A percentile compares a stretch with the other conserved stretches of the same genome.
These are phyloP conservation scores for Lutjanus erythropterus DNA, from an alignment of 2,113 vertebrate species.

Conservation along the genomic window DNA sequence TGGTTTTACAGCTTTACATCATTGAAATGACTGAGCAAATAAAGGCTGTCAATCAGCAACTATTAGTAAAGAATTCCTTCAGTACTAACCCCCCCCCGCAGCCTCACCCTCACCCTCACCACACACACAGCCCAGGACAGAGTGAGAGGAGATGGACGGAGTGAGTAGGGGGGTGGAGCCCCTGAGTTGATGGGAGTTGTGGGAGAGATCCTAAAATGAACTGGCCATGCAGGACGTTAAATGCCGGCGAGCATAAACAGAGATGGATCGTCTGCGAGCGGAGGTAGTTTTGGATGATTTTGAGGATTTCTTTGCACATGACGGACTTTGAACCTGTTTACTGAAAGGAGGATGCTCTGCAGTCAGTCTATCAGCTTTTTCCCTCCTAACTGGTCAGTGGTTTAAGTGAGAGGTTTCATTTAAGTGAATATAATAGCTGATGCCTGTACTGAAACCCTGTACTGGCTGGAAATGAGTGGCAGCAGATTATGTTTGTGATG, in stretches of 20 bases:
- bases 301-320: conserved; percentile 2
- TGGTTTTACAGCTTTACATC: conserved; percentile 76
- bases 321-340: conserved; percentile 38
- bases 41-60: conserved; percentile 68
- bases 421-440: conserved; percentile 64
- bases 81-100: conserved; percentile 27
- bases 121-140: conserved; percentile 19
- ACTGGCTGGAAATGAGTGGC: conserved; percentile 27
- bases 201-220: conserved; percentile 45
- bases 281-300: conserved; percentile 40
- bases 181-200: conserved; percentile 53
- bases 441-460: conserved; percentile 30
- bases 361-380: conserved; percentile 16
- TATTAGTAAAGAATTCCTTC: conserved; percentile 74
- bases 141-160: conserved; percentile 42
- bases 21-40: conserved; percentile 70
- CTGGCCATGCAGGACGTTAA: conserved; percentile 18
- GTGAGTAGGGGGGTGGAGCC: conserved; percentile 57
- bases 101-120: conserved; percentile 1
- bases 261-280: conserved; percentile 28
- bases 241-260: conserved; percentile 4
- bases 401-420: conserved; percentile 37
- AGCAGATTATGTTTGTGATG: conserved; percentile 28
- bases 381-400: conserved; percentile 15
- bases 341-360: conserved; percentile 33